phyloP scores from a whole-genome alignment of 2,888 invertebrate genomes.

The Orthosia gothica region DNA sequence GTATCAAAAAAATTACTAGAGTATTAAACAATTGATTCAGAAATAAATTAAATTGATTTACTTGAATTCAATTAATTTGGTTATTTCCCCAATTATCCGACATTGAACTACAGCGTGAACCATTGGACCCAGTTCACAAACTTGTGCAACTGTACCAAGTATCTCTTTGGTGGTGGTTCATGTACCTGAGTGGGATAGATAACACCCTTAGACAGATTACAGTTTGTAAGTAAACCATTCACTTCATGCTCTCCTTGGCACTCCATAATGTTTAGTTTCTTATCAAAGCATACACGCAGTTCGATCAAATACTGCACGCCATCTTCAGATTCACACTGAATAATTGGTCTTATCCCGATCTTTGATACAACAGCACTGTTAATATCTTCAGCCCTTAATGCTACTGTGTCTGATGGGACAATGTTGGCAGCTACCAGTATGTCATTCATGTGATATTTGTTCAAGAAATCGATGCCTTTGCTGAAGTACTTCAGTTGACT shows the following conservation, averaged over 20 bases:
- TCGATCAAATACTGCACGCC: conserved; percentile 93
- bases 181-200: conserved; percentile 47
- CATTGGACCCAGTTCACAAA: conserved; percentile 63
- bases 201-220: conserved; percentile 39
- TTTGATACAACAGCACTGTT: conserved; percentile 85
- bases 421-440: conserved; percentile 91
- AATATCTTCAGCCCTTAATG: conserved; percentile 63
- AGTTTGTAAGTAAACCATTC: conserved; percentile 46
- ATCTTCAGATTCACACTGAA: conserved; percentile 92
- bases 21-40: neutral
- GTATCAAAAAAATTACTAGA: neutral
- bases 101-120: conserved; percentile 55
- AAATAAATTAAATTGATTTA: neutral
- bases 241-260: conserved; percentile 88
- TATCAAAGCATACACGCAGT: conserved; percentile 94
- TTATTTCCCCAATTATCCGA: conserved; percentile 10
- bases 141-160: conserved; percentile 58
- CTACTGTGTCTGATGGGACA: conserved; percentile 77
- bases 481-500: conserved; percentile 93
- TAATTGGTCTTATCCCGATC: conserved; percentile 91
- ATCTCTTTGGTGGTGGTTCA: conserved; percentile 24
- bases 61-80: neutral
- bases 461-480: conserved; percentile 92
- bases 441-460: conserved; percentile 91
- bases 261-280: conserved; percentile 92